Conservation (phyloP, 2,113 vertebrate genomes). For the Lethenteron camtschaticum region DNA sequence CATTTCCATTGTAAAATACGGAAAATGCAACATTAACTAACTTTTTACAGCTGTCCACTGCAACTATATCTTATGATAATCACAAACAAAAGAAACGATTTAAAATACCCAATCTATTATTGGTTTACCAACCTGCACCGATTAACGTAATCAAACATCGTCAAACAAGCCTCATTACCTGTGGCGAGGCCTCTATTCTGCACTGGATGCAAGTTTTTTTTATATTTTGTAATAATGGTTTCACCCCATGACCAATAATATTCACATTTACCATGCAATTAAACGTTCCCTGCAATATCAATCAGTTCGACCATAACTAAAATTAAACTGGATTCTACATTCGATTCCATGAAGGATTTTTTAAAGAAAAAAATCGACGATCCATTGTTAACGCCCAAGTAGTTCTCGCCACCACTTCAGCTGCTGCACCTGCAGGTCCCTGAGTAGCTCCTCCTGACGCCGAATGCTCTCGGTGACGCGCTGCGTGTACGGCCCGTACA, state of each 20-base stretch:
- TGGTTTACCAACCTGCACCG: too few species aligned
- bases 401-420: too few species aligned
- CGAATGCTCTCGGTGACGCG: slow-evolving; percentile 57
- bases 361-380: not conserved
- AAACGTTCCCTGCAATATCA: not conserved
- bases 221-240: too few species aligned
- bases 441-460: slow-evolving; percentile 62
- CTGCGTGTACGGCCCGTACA: slow-evolving; percentile 55
- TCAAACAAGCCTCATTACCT: too few species aligned
- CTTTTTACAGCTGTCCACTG: not conserved
- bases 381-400: too few species aligned
- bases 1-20: too few species aligned
- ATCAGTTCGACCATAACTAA: not conserved
- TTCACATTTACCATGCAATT: not conserved
- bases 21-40: not conserved
- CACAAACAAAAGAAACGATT: not conserved
- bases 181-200: too few species aligned
- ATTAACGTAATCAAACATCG: too few species aligned
- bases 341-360: not conserved
- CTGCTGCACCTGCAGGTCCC: slow-evolving; percentile 34
- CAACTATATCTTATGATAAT: not conserved
- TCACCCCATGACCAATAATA: too few species aligned
- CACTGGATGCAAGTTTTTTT: too few species aligned
- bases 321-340: not conserved
- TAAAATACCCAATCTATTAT: too few species aligned